Evolutionary conservation across 2,113 vertebrate species (phyloP).

Genomic region (Scomber scombrus): DNA sequence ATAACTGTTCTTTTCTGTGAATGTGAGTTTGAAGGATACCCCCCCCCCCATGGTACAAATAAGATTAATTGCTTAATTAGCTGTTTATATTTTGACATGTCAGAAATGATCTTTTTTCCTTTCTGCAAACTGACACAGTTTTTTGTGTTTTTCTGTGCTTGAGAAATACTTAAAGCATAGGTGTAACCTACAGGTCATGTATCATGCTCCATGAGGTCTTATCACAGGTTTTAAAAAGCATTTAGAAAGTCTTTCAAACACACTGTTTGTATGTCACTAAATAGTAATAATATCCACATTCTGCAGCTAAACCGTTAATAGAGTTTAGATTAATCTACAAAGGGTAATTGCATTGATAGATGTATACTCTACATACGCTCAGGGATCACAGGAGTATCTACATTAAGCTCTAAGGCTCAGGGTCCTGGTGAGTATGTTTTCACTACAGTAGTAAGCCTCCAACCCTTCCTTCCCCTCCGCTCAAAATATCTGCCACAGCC

Average conservation of each 20-base stretch:
- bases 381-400: constrained; percentile 75
- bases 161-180: neutral
- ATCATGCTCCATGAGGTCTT: neutral
- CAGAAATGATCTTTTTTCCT: constrained; percentile 70
- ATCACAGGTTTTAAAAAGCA: neutral
- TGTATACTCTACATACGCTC: constrained; percentile 74
- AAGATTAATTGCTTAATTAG: constrained; percentile 77
- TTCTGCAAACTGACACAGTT: constrained; percentile 36
- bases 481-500: constrained; percentile 26
- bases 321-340: constrained; percentile 3
- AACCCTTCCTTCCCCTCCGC: constrained; percentile 37
- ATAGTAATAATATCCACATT: neutral
- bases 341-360: constrained; percentile 59
- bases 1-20: constrained; percentile 58
- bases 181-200: neutral
- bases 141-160: constrained; percentile 5
- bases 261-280: neutral
- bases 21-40: constrained; percentile 50
- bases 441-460: constrained; percentile 45
- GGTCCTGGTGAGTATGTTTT: constrained; percentile 82
- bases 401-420: constrained; percentile 69
- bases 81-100: constrained; percentile 75
- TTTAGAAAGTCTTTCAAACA: too few species aligned
- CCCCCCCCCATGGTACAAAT: constrained; percentile 58
- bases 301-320: constrained; percentile 20